Evolutionary conservation across 2,113 vertebrate genomes (phyloP), one percentile per base, ranked within the genome.

Genomic region (Lathamus discolor): DNA sequence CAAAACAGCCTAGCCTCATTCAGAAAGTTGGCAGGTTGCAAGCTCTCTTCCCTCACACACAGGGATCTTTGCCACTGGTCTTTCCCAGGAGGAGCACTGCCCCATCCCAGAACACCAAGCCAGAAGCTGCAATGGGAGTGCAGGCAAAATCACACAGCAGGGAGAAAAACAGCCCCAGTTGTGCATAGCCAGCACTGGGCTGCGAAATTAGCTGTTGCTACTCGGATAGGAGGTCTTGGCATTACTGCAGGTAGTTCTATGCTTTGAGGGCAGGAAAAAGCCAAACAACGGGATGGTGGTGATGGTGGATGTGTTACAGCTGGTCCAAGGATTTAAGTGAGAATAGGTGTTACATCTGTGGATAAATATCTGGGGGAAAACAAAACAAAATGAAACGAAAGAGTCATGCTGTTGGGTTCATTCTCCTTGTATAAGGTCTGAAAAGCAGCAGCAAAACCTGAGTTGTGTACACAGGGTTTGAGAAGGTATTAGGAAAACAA

Each of bases 371-470:
- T 67, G 18, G 35, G 39, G 33, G 23, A 86, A 78, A 86, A 95
- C 5, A 88, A 18, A 31, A 67, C 4, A 18, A 62, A 20, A 10
- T 2, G 9, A 35, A 17, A 15, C 5, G 9, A 35, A 22, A 62
- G 43, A 44, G 17, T 10, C 24, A 19, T 0, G 0, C 2, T 37
- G 55, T 59, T 16, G 27, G 35, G 12, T 62, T 83, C 52, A 24
- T 48, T 25, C n/a, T 52, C 48, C 39, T 73, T 33, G 16, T 16
- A 12, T 20, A 37, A 73, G 14, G 33, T 44, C 39, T 48, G 46
- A 68, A 66, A 69, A 90, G 63, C 1, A 3, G 41, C 18, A 44
- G 41, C 20, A 88, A 39, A 92, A 85, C 0, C 31, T 59, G 39
- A 77, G 37, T 48, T 55, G 2, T 2, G 7, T 9, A 24, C 16